Evolutionary conservation across 2,797 vertebrate genomes (phyloP).

Genomic region (Hipposideros larvatus): DNA sequence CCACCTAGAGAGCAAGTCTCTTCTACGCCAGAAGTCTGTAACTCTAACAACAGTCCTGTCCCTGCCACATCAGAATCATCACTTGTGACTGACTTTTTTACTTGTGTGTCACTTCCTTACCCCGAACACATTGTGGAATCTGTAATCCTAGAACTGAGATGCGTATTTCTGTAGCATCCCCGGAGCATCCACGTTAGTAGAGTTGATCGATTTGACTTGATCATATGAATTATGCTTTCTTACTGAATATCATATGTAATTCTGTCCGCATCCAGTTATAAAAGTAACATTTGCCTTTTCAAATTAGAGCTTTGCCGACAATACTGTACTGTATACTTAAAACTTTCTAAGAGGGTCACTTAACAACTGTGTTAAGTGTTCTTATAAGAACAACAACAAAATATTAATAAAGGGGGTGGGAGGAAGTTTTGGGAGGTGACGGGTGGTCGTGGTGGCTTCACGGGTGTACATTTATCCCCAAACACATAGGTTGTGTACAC

Average conservation of each 20-base stretch:
- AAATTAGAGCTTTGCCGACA: slow-evolving; percentile 33
- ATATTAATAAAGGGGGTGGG: not conserved
- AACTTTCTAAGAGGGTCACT: not conserved
- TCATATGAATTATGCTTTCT: not conserved
- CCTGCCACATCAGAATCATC: not conserved
- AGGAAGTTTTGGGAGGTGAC: not conserved
- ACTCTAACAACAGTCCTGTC: not conserved
- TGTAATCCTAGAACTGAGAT: not conserved
- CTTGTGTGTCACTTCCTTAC: not conserved
- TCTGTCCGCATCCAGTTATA: slow-evolving; percentile 6
- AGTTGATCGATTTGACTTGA: slow-evolving; percentile 28
- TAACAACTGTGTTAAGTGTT: not conserved
- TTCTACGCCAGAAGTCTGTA: not conserved
- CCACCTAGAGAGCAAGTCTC: not conserved
- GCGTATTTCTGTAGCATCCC: not conserved
- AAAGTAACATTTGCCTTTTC: slow-evolving; percentile 46
- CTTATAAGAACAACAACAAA: not conserved
- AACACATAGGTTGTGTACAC: not conserved
- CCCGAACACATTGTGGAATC: not conserved
- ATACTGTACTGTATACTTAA: not conserved
- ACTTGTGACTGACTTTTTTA: not conserved
- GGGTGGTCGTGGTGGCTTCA: not conserved
- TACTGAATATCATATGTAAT: slow-evolving; percentile 8
- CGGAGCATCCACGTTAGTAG: not conserved
- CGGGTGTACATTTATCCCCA: not conserved